Base-by-base conservation (phyloP, 2,888 invertebrate species). In the Autographa pulchrina region DNA sequence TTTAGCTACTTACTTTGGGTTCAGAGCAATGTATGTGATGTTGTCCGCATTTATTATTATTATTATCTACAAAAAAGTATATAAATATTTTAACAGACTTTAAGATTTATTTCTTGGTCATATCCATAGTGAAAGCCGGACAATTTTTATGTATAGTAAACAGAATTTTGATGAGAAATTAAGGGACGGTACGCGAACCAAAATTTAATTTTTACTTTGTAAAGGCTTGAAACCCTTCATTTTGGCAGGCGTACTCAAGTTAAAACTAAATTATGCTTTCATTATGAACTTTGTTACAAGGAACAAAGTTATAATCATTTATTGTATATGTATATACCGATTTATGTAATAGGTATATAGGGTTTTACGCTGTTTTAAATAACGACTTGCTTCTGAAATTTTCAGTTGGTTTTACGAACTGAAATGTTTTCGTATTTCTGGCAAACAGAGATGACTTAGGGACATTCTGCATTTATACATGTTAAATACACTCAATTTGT, bases 201-300 rank as follows among this genome's bases (percentile, higher is more conserved):
- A 84, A 89, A 89, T 88, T 87, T 80, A 88, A 88, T 87, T 88
- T 89, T 88, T 87, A 85, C 86, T 88, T 83, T 82, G 81, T 83
- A 86, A 89, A 88, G 88, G 87, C 85, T 84, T 85, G 83, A 80
- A 83, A 81, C 83, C 80, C 78, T 85, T 84, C 84, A 81, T 83
- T 87, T 87, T 87, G 86, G 84, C 82, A 80, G 87, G 77, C 82
- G 80, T 74, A 63, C 84, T 83, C 67, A 85, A 89, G 83, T 88
- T 78, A 62, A 83, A 88, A 89, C 87, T 82, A 82, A 86, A 88
- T 88, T 87, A 88, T 83, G 78, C 79, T 85, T 85, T 89, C 83
- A 85, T 85, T 84, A 84, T 75, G 70, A 84, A 84, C 84, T 84
- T 84, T 83, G 73, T 79, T 73, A 73, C 69, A 72, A 77, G 66